Base-by-base conservation (phyloP, 2,888 invertebrate species). In the Latrodectus hesperus region DNA sequence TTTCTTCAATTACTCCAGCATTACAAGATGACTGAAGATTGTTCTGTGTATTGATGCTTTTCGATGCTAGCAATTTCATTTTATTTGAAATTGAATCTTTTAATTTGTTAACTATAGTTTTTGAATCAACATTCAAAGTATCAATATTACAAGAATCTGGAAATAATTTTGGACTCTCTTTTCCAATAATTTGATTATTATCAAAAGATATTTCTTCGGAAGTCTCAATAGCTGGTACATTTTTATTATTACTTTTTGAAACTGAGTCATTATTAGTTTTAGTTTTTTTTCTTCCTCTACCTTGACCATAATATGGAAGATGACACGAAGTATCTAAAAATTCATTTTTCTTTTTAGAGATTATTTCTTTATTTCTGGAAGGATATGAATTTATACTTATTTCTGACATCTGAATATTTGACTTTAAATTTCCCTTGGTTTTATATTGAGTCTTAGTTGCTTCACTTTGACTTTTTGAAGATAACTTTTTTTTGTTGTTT, bases 211-310 rank as follows among this genome's bases (percentile, higher is more conserved):
- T n/a, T 60, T 60, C 60, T 60, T 60, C 10, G 6, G n/a, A n/a
- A n/a, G 14, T 16, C 12, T 12, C 14, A 60, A 60, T 11, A 60
- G 14, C n/a, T 60, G 11, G 60, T n/a, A 60, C n/a, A 16, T 60
- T n/a, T 60, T 60, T 12, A 60, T 16, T 11, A 3, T 60, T 60
- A 12, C 14, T 16, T 60, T 16, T 12, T 60, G 60, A 14, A 60
- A n/a, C 12, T n/a, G 11, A n/a, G 49, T 51, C 26, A 72, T 71
- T 80, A 17, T 51, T 26, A 26, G n/a, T 8, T 22, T 38, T 2
- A 67, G 55, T 53, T 72, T 72, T 80, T 17, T 81, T 81, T 2
- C 81, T 73, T 16, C 81, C 81, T 67, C 81, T 73, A 26, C 81
- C 81, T 74, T 74, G 64, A 22, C 73, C 81, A 51, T 64, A 80